Conservation (phyloP, 2,888 invertebrate species). For the Drosophila infuscata region DNA sequence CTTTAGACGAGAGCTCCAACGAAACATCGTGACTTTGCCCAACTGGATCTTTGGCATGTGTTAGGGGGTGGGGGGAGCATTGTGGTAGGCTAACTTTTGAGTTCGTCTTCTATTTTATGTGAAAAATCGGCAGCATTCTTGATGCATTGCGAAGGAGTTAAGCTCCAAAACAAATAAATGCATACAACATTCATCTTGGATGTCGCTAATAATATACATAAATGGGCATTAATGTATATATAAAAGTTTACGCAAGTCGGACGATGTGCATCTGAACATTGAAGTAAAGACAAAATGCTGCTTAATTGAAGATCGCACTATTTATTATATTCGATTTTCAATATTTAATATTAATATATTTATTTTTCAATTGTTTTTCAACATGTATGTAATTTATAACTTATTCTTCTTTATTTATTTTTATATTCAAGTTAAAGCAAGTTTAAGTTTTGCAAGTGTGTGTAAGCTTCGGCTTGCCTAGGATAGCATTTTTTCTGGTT, state of each 20-base stretch:
- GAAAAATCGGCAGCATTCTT: conserved; percentile 11
- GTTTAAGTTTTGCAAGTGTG: neutral
- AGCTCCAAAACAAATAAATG: neutral
- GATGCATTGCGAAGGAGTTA: neutral
- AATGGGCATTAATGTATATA: neutral
- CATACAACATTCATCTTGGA: neutral
- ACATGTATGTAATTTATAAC: neutral
- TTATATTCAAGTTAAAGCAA: neutral
- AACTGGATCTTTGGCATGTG: conserved; percentile 33
- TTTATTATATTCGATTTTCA: neutral
- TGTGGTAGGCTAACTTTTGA: conserved; percentile 15
- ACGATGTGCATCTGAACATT: neutral
- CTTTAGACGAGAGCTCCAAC: conserved; percentile 31
- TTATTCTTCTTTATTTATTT: neutral
- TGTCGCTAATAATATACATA: neutral
- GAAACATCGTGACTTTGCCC: conserved; percentile 43
- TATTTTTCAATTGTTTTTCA: neutral
- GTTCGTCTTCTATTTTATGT: conserved; percentile 5
- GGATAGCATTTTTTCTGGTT: neutral
- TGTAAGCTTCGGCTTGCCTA: neutral
- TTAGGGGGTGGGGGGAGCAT: conserved; percentile 4
- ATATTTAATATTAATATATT: neutral
- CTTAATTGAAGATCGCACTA: neutral
- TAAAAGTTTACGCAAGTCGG: neutral
- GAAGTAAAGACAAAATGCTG: neutral